Base-by-base conservation (phyloP, 2,797 vertebrate species). In the Pyrocephalus nanus region DNA sequence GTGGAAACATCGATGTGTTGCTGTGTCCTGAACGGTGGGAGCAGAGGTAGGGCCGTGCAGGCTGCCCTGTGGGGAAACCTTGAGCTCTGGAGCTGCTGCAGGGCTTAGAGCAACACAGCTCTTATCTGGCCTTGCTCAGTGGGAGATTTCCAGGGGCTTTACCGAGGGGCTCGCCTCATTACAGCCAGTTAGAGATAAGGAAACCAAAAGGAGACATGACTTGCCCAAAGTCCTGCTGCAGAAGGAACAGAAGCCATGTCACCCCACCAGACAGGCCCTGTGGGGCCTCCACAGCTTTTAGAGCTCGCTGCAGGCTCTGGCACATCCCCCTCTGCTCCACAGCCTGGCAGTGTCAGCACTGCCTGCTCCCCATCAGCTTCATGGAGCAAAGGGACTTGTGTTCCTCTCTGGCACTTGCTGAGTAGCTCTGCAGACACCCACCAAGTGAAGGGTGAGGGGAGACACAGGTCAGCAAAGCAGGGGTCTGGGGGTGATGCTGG, bases 81-180 rank as follows among this genome's bases (percentile, higher is more conserved):
- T 23, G 18, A 66, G 64, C 60, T 57, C 64, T 65, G 71, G 79
- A 85, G 74, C 66, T 36, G 71, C 93, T 87, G 50, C 77, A 79
- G 74, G 48, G 78, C 82, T 95, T 48, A 69, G 4, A 76, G 64
- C 38, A 92, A 11, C 72, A 48, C 60, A 70, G 48, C 38, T 62
- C 77, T 92, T 93, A 95, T 91, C 94, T 61, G 88, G 38, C 42
- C 40, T 48, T 53, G 71, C 74, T 80, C 1, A 0, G 76, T 42
- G 65, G 62, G 84, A 94, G 72, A 91, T 85, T 94, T 93, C 88
- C 78, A 91, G 92, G 54, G 23, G 88, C 76, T 83, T 90, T 89
- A 18, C 1, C 2, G 48, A 77, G 80, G 71, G 38, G 61, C 89
- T 90, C 64, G 38, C 79, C 76, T 94, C 90, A 58, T 91, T 77